Base-by-base conservation (phyloP, 2,113 vertebrate genomes). In the Ictidomys tridecemlineatus region DNA sequence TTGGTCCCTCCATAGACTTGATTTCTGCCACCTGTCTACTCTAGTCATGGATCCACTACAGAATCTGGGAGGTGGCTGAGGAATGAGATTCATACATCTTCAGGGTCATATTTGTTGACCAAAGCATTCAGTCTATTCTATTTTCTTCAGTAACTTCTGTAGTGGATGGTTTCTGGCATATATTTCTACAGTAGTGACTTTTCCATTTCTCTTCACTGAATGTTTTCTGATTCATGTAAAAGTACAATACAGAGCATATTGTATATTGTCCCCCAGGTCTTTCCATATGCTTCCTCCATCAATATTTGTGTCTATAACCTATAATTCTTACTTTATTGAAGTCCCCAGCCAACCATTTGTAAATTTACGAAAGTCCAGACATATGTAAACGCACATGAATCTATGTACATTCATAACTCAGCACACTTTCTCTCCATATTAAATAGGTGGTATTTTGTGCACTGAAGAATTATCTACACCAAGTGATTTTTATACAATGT, bases 401-500 rank as follows among this genome's bases (percentile, higher is more conserved):
- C 0, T 0, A 0, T 45, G 1, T 69, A 26, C 42, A 51, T 22
- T 2, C 14, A 58, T 69, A n/a, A 53, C 4, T 53, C 30, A 45
- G 5, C 2, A 56, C 1, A 32, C 0, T 65, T 73, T 72, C 53
- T 65, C 0, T 78, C 26, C 10, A 67, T 10, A 12, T 56, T 26
- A 65, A n/a, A 4, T 63, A 10, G 0, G n/a, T 32, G 26, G 9
- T n/a, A 4, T 3, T 34, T 34, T 69, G 14, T 22, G 28, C 34
- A 10, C 34, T 84, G 37, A 37, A 37, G 24, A 85, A 74, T n/a
- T 63, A 42, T 28, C 17, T 28, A n/a, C 11, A 2, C 17, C 3
- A 3, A 32, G 0, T 79, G 53, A 20, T 28, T 72, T 67, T 30
- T 80, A 80, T 28, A 51, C 7, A 8, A 7, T 56, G 30, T 67